Evolutionary conservation across 1,140 invertebrate species (phyloP), one percentile per base, ranked within the genome.

Genomic region (Latrodectus geometricus): DNA sequence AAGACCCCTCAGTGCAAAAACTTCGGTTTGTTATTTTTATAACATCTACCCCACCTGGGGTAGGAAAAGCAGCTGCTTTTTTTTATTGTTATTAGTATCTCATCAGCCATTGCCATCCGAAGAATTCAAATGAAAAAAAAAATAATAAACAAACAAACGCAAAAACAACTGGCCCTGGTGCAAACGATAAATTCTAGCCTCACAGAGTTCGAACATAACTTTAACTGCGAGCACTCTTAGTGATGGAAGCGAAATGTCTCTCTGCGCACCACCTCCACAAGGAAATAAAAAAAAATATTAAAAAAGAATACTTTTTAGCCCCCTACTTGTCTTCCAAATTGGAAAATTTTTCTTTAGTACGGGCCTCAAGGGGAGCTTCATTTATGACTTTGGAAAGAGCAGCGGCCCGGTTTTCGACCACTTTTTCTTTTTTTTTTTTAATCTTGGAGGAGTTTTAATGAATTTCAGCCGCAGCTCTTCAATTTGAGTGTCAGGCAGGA

Each of bases 281-380:
- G 14, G n/a, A 21, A 70, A 70, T 9, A 52, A 21, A 75, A 75
- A 75, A 75, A 75, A 9, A 21, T 52, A 54, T 20, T n/a, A 52
- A 52, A 54, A 48, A 70, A 75, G 17, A 52, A 77, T 48, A 20
- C 48, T 21, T 73, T 86, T 86, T 75, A 73, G 70, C 83, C 83
- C 83, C 83, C 75, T 68, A 74, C 54, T 15, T 9, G 66, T 15
- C 23, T 86, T 72, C 75, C 83, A 86, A 86, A 86, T 86, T 86
- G 83, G 75, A 86, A 77, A 70, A 70, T 86, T 54, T 78, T 86
- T 49, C n/a, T 9, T 50, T 61, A 23, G 54, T 61, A 61, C 11
- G 0, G 23, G 35, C 56, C 72, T 72, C 81, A 21, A 54, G 35
- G 21, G 65, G 15, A 75, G 73, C 17, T 50, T 52, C 72, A 35